Evolutionary conservation across 2,888 invertebrate species (phyloP), one percentile per base, ranked within the genome.

Genomic region (Idaea straminata): DNA sequence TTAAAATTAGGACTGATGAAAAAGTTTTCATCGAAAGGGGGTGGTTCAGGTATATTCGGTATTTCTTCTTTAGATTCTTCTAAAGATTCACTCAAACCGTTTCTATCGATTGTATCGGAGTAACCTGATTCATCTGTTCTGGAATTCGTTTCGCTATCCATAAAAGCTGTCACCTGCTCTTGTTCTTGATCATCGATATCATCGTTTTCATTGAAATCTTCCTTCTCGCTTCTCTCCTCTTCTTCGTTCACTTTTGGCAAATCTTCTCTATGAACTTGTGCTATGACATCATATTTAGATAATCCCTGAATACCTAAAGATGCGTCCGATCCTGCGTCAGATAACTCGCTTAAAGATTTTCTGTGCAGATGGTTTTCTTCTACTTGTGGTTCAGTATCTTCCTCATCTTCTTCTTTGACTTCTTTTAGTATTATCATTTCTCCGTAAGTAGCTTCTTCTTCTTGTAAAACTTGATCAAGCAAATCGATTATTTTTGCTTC

Each of bases 181-280:
- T 86, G 73, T 35, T 85, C 81, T 15, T 76, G 70, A 63, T 69
- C 68, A 59, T 66, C 57, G 59, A 67, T 63, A 16, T 78, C 76
- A 47, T 80, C 76, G 35, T 71, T 67, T 64, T 75, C 72, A 10
- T 68, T 62, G 60, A 66, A 63, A 35, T 69, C 72, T 67, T 77
- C 82, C 64, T 67, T 77, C 0, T 82, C 82, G 35, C 70, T 71
- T 74, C 77, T 83, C 73, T 91, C 89, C 66, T 89, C 89, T 75
- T 89, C 89, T 74, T 91, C 91, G 13, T 77, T 82, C 5, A 92
- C 78, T 77, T 78, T 91, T 0, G 89, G 86, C 65, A 92, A 83
- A 83, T 94, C 93, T 80, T 94, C 94, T 81, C 93, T 89, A 74
- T 94, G 94, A 15, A 94, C 93, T 84, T 93, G 92, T 67, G 91